These are phyloP conservation scores for Morelia viridis DNA, from an alignment of 2,797 vertebrate genomes.

Conservation along the genomic window DNA sequence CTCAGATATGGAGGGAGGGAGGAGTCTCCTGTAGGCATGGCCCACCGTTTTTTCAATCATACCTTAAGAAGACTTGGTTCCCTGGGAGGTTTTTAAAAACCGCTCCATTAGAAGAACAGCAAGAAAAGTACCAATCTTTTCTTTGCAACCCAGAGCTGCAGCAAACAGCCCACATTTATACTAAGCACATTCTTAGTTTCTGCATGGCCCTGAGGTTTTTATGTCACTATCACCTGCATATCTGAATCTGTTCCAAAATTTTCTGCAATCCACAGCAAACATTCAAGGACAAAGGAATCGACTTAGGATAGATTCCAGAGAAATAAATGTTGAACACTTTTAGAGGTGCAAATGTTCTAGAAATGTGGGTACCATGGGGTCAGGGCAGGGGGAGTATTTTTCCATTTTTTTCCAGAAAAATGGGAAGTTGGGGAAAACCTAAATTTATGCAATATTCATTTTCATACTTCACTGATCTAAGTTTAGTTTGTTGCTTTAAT, in stretches of 20 bases:
- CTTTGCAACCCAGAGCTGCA: not conserved
- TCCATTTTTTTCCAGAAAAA: not conserved
- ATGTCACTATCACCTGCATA: not conserved
- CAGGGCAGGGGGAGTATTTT: not conserved
- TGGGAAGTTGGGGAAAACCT: not conserved
- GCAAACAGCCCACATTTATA: not conserved
- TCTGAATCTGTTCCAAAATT: not conserved
- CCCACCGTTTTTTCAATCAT: not conserved
- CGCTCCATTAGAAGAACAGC: too few relatives aligned
- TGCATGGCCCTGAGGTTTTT: not conserved
- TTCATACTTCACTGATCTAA: not conserved
- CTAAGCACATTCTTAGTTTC: not conserved
- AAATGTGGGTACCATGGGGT: not conserved
- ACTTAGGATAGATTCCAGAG: not conserved
- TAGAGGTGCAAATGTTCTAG: not conserved
- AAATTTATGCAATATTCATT: not conserved
- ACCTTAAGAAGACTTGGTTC: not conserved
- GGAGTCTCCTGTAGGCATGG: not conserved
- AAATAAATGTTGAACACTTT: not conserved
- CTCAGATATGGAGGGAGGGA: not conserved
- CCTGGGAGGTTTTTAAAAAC: not conserved
- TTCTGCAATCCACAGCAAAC: not conserved
- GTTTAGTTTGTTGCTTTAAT: not conserved
- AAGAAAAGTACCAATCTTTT: not conserved
- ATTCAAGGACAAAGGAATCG: not conserved